Percentiles rank a stretch among this genome's conserved stretches.
Evolutionary conservation across 1,140 invertebrate genomes (phyloP).

Genomic region (Bacillus rossius): DNA sequence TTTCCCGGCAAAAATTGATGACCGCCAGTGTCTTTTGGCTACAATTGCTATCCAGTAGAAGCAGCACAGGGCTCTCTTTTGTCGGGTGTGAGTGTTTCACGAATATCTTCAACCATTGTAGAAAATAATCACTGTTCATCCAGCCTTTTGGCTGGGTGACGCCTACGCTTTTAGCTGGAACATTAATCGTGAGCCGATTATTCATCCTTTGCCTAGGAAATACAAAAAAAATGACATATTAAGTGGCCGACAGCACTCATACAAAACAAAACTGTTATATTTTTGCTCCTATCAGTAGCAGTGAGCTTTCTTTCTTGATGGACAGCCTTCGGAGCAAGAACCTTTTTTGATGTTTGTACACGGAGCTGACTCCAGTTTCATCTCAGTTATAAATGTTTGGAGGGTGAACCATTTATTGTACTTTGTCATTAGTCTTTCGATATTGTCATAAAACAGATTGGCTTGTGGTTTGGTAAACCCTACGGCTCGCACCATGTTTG

Average conservation of each 20-base stretch:
- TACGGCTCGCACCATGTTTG: constrained; percentile 33
- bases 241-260: constrained; percentile 31
- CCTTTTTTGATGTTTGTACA: no score
- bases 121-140: constrained; percentile 24
- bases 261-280: constrained; percentile 36
- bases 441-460: constrained; percentile 28
- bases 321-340: no score
- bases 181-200: constrained; percentile 7
- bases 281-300: constrained; percentile 40
- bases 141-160: constrained; percentile 10
- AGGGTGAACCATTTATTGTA: constrained; percentile 34
- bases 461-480: constrained; percentile 36
- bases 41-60: constrained; percentile 33
- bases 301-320: constrained; percentile 39
- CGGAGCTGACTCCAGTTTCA: no score
- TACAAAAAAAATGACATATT: no score
- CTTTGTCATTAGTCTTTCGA: constrained; percentile 26
- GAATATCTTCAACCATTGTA: constrained; percentile 25
- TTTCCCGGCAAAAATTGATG: no score
- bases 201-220: constrained; percentile 30
- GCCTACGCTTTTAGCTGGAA: constrained; percentile 16
- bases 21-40: constrained; percentile 34
- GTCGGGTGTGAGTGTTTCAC: not conserved
- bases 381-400: no score
- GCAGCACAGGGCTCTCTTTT: constrained; percentile 13